A percentile compares a stretch with the other conserved stretches of the same genome.
Conservation (phyloP, 2,888 invertebrate species). For the Seira sanloemensis region DNA sequence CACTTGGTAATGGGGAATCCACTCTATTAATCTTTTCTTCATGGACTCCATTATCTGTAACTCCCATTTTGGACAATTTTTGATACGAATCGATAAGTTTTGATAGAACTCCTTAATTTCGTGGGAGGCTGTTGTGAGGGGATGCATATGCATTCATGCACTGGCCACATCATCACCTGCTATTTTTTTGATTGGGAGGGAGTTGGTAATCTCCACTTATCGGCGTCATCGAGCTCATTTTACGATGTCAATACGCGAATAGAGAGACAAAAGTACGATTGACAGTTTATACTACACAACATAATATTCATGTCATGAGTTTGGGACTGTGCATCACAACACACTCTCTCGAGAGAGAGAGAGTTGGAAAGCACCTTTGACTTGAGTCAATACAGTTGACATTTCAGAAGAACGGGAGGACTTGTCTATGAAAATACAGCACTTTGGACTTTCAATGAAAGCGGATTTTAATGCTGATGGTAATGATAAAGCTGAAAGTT, state of each 20-base stretch:
- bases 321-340: no score
- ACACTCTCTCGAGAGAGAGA: no score
- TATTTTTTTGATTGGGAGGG: background rate
- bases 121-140: background rate
- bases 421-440: no score
- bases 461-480: background rate
- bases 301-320: background rate
- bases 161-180: background rate
- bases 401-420: no score
- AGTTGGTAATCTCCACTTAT: background rate
- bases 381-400: no score
- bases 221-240: no score
- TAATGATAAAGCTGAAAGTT: background rate
- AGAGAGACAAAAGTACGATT: no score
- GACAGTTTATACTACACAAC: no score
- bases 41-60: background rate
- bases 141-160: background rate
- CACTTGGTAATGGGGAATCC: background rate
- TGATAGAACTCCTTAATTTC: constrained; percentile 8
- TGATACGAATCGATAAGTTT: constrained; percentile 8
- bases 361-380: no score
- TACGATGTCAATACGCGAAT: no score
- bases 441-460: constrained; percentile 5
- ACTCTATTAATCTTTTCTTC: background rate
- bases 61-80: constrained; percentile 2